Evolutionary conservation across 2,797 vertebrate species (phyloP).

Genomic region (Oryzias sinensis): DNA sequence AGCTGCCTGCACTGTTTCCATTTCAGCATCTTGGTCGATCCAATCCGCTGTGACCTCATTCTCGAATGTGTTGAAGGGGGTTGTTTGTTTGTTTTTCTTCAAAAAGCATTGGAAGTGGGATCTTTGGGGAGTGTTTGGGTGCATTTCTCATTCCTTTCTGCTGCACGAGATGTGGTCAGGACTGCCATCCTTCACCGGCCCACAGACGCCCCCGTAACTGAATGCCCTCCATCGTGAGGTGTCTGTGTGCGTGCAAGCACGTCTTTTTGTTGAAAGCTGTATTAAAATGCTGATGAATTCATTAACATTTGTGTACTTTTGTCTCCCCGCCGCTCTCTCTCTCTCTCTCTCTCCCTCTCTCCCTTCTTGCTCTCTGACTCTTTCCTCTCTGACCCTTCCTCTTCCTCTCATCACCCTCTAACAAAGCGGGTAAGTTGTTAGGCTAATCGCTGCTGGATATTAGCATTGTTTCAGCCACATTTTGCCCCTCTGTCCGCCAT

Average conservation of each 20-base stretch:
- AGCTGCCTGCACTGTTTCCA: constrained; percentile 66
- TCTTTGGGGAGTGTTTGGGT: constrained; percentile 36
- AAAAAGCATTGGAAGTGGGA: constrained; percentile 38
- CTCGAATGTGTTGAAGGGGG: constrained; percentile 7
- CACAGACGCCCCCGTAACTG: constrained; percentile 58
- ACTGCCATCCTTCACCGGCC: constrained; percentile 58
- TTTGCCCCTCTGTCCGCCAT: constrained; percentile 51
- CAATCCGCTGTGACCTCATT: constrained; percentile 52
- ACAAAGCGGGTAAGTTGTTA: constrained; percentile 95
- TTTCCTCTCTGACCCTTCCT: constrained; percentile 49
- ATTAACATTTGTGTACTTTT: constrained; percentile 91
- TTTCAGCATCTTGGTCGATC: constrained; percentile 71
- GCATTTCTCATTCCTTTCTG: constrained; percentile 64
- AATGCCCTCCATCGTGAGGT: constrained; percentile 56
- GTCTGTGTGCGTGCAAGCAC: neutral
- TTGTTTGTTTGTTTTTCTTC: constrained; percentile 6
- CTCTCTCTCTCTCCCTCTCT: constrained; percentile 79
- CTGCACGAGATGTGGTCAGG: constrained; percentile 70
- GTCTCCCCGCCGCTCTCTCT: constrained; percentile 88
- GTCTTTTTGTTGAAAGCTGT: constrained; percentile 32
- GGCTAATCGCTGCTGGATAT: constrained; percentile 78
- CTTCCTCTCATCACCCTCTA: constrained; percentile 83
- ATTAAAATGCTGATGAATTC: constrained; percentile 56
- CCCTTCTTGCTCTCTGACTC: constrained; percentile 41
- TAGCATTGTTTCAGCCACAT: constrained; percentile 72